A percentile compares a stretch with the other conserved stretches of the same genome.
These are phyloP conservation scores for Onychostoma macrolepis DNA, from an alignment of 2,113 vertebrate species.

Conservation along the genomic window DNA sequence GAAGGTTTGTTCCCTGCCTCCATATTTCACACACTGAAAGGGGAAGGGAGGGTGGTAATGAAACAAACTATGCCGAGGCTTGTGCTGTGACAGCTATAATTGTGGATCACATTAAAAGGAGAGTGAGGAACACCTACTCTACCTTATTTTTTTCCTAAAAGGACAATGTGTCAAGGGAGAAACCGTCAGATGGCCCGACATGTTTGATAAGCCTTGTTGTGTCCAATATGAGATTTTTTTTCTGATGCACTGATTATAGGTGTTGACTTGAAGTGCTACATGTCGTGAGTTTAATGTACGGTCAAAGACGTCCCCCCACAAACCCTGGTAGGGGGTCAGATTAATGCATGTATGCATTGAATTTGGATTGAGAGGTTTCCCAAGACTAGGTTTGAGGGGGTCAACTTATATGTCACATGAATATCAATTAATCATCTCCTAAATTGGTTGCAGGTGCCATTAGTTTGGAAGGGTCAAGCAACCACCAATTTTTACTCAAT, in stretches of 20 bases:
- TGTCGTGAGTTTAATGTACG: constrained; percentile 35
- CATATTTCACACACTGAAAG: constrained; percentile 62
- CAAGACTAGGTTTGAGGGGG: constrained; percentile 36
- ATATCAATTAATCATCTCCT: constrained; percentile 58
- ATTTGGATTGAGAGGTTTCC: constrained; percentile 45
- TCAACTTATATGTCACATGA: constrained; percentile 61
- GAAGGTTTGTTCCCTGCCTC: constrained; percentile 53
- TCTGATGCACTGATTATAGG: constrained; percentile 61
- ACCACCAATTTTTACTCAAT: constrained; percentile 52
- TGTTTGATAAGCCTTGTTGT: constrained; percentile 47
- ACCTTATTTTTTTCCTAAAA: constrained; percentile 53
- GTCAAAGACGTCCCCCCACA: background rate
- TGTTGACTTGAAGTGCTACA: constrained; percentile 44
- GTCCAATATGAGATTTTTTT: constrained; percentile 43
- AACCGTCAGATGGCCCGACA: constrained; percentile 12
- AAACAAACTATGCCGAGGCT: constrained; percentile 51
- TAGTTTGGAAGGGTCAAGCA: constrained; percentile 55
- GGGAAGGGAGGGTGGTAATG: constrained; percentile 62
- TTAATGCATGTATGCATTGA: constrained; percentile 31
- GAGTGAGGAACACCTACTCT: constrained; percentile 45
- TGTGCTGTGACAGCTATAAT: constrained; percentile 68
- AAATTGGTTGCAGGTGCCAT: constrained; percentile 57
- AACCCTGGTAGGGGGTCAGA: background rate
- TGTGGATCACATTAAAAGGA: constrained; percentile 65
- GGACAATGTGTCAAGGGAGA: constrained; percentile 45